phyloP scores from a whole-genome alignment of 2,797 vertebrate genomes.

The Anisognathus igniventris region DNA sequence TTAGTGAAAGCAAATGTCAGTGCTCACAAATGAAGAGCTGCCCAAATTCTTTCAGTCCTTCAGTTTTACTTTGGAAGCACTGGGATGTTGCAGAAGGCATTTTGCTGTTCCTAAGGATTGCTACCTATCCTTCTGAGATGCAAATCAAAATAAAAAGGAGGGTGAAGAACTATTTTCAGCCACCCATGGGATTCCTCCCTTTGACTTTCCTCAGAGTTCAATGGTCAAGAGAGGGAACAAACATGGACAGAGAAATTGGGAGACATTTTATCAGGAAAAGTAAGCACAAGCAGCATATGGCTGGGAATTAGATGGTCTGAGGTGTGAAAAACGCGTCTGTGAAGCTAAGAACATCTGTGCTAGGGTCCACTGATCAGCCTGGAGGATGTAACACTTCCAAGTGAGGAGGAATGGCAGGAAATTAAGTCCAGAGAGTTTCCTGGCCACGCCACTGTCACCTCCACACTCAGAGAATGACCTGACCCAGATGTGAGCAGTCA shows the following conservation, averaged over 20 bases:
- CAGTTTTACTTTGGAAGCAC: neutral
- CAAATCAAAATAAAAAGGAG: neutral
- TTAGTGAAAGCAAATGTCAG: neutral
- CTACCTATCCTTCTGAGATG: neutral
- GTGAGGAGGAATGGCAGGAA: slow-evolving; percentile 3
- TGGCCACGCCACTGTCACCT: neutral
- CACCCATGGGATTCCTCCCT: neutral
- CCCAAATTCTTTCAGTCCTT: neutral
- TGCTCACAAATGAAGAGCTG: neutral
- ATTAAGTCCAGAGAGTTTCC: neutral
- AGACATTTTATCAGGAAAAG: neutral
- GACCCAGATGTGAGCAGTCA: neutral
- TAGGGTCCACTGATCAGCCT: neutral
- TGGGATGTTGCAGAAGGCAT: neutral
- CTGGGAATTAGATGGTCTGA: neutral
- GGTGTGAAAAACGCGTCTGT: neutral
- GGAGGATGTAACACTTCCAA: neutral
- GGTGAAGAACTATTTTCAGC: neutral
- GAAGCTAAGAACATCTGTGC: neutral
- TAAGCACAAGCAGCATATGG: neutral
- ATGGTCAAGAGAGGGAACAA: neutral
- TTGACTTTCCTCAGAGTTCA: neutral
- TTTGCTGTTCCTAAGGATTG: neutral
- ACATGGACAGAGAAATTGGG: rapidly evolving
- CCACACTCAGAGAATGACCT: neutral